Percentiles rank a stretch among this genome's conserved stretches.
These are phyloP conservation scores for Phylloscopus trochilus DNA, from an alignment of 2,113 vertebrate species.

Conservation along the genomic window DNA sequence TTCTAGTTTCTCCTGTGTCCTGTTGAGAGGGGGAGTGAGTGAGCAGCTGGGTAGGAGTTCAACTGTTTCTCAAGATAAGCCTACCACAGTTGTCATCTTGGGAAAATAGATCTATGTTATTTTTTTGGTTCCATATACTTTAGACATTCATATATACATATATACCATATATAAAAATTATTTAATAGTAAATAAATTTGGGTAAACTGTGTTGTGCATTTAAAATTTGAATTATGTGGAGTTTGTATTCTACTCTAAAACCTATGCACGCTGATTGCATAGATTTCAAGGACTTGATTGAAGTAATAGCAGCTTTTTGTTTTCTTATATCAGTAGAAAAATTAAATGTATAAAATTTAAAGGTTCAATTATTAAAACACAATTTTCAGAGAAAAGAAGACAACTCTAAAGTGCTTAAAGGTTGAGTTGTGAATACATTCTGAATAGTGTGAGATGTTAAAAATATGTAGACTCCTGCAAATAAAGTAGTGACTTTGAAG, in stretches of 20 bases:
- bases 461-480: background rate
- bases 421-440: background rate
- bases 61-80: background rate
- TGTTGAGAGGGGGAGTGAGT: background rate
- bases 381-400: slow-evolving; percentile 10
- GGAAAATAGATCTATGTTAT: background rate
- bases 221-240: background rate
- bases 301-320: background rate
- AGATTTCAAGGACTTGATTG: background rate
- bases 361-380: slow-evolving; percentile 47
- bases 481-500: background rate
- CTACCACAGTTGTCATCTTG: background rate
- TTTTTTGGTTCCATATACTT: background rate
- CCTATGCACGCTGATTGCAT: background rate
- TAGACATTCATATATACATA: background rate
- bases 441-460: slow-evolving; percentile 17
- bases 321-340: slow-evolving; percentile 51
- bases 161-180: background rate
- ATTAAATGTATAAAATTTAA: slow-evolving; percentile 40
- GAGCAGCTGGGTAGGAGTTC: background rate
- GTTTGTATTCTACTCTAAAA: background rate
- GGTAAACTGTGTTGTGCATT: background rate
- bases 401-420: slow-evolving; percentile 58
- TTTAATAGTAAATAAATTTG: background rate
- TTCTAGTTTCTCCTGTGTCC: background rate